Evolutionary conservation across 2,888 invertebrate species (phyloP), one percentile per base, ranked within the genome.

Genomic region (Prosopocoilus inquinatus): DNA sequence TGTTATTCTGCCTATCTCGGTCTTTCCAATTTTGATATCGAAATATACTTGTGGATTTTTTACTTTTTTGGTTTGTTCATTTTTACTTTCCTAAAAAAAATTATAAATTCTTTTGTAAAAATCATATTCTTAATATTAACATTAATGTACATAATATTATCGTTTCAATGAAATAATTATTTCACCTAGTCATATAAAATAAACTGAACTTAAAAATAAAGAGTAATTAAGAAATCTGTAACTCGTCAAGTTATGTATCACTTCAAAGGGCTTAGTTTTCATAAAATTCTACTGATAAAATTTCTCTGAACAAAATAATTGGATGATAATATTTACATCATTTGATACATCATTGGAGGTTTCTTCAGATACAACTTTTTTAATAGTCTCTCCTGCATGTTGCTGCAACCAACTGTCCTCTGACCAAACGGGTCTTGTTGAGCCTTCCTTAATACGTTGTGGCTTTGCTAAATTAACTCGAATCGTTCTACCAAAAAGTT

Each of bases 381-480:
- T 80, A 9, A 88, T 80, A 0, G 95, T 95, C 72, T 92, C 92
- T 1, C 96, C 96, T 1, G 96, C 96, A 80, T 98, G 96, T 72
- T 95, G 91, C 74, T 95, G 94, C n/a, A 99, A 78, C 99, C 99
- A 99, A 48, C 87, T 85, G 75, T 99, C 99, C 73, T 98, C 98
- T 0, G 96, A 91, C 99, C 99, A 99, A 2, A 99, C 96, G 1
- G 96, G 92, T 61, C 92, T 84, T 0, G 93, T 91, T 7, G 94
- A 94, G 16, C 96, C 95, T 80, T 98, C 97, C 75, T 95, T 96
- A 50, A 96, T 91, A 66, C 94, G 88, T 75, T 96, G 95, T 2
- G 99, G 98, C 67, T 96, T 96, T 2, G 99, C 99, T 64, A 98
- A 84, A 76, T 99, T 99, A 0, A 96, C 96, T 66, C 96, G 83